Evolutionary conservation across 2,888 invertebrate species (phyloP).

Genomic region (Chrysomela aeneicollis): DNA sequence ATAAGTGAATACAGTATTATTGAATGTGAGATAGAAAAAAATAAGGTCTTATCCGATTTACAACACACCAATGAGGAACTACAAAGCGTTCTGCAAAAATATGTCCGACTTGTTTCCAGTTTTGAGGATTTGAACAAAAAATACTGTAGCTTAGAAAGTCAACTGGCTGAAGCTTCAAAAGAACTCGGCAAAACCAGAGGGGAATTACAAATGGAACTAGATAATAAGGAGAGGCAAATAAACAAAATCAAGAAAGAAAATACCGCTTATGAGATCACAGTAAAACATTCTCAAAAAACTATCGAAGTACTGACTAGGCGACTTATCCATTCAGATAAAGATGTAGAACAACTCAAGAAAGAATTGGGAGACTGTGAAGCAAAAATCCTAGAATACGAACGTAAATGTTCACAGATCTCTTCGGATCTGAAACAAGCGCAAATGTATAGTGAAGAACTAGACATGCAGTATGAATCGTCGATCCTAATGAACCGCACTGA

Average conservation of each 20-base stretch:
- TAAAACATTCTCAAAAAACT: constrained; percentile 67
- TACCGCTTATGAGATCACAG: constrained; percentile 67
- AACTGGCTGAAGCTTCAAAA: constrained; percentile 27
- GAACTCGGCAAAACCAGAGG: constrained; percentile 41
- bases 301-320: constrained; percentile 68
- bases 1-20: constrained; percentile 66
- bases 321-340: constrained; percentile 67
- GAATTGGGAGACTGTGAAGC: constrained; percentile 54
- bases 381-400: constrained; percentile 53
- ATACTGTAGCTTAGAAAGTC: constrained; percentile 11
- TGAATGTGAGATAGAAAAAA: constrained; percentile 65
- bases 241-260: constrained; percentile 64
- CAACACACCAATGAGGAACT: constrained; percentile 42
- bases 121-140: constrained; percentile 40
- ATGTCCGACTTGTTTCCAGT: constrained; percentile 34
- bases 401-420: constrained; percentile 49
- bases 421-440: constrained; percentile 50
- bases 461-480: constrained; percentile 53
- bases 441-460: constrained; percentile 52
- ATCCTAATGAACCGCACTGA: constrained; percentile 50
- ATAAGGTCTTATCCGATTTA: constrained; percentile 58
- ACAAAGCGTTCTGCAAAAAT: constrained; percentile 39
- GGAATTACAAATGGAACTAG: constrained; percentile 27
- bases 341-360: constrained; percentile 66
- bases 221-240: constrained; percentile 59